Base-by-base conservation (phyloP, 2,888 invertebrate species). In the Synanthedon formicaeformis region DNA sequence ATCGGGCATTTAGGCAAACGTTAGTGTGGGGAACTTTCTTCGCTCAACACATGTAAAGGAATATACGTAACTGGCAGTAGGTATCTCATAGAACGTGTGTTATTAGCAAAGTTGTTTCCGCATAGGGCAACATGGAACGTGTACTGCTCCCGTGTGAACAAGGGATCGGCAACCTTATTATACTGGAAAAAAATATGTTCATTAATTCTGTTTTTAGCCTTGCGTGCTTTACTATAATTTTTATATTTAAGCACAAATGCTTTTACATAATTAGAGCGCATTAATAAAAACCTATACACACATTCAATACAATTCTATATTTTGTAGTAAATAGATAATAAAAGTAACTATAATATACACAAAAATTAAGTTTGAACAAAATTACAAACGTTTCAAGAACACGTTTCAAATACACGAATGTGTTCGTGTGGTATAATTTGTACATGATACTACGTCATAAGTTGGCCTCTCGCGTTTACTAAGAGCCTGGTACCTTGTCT, bases 91-190 rank as follows among this genome's bases (percentile, higher is more conserved):
- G 78, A 80, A 79, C 81, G 81, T 78, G 85, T 83, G 85, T 83
- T 84, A 84, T 84, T 83, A 81, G 83, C 81, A 73, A 81, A 79
- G 76, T 74, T 77, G 82, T 85, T 87, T 87, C 86, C 86, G 86
- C 86, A 81, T 84, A 83, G 81, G 77, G 71, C 76, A 77, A 80
- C 81, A 78, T 45, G 69, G 68, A 67, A 67, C 77, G 73, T 72
- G 74, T 45, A 77, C 73, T 73, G 78, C 74, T 75, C 75, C 73
- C 78, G 79, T 81, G 79, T 77, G 82, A 81, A 81, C 81, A 73
- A 63, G 81, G 75, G 85, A 84, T 76, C 86, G 84, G 78, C 84
- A 87, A 87, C 85, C 86, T 86, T 84, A 81, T 78, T 72, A 82
- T 34, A 83, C 81, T 82, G 78, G 78, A 84, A 82, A 85, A 82